Percentiles rank a stretch among this genome's conserved stretches.
These are phyloP conservation scores for Sakesphorus luctuosus DNA, from an alignment of 2,113 vertebrate species.

Conservation along the genomic window DNA sequence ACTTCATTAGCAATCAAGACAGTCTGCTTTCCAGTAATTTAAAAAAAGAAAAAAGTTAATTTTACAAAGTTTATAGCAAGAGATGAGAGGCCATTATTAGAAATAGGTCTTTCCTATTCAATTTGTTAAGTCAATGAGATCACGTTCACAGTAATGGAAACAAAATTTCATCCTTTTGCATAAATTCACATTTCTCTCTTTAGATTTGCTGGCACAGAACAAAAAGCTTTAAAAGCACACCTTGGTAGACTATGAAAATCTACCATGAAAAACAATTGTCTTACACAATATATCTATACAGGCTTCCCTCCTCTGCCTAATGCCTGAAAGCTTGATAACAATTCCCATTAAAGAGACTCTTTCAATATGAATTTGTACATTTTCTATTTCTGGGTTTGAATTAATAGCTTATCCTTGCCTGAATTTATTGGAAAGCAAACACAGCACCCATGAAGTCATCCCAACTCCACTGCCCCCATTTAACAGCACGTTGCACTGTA, in stretches of 20 bases:
- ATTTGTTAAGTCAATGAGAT: conserved; percentile 28
- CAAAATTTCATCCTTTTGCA: background rate
- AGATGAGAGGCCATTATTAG: conserved; percentile 40
- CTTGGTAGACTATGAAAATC: background rate
- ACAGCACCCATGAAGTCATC: background rate
- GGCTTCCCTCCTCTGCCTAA: background rate
- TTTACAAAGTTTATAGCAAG: conserved; percentile 50
- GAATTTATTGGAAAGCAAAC: conserved; percentile 25
- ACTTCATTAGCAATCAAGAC: conserved; percentile 62
- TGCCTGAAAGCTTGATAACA: background rate
- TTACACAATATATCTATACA: background rate
- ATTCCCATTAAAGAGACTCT: background rate
- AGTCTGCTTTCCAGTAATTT: conserved; percentile 47
- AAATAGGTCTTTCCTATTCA: background rate
- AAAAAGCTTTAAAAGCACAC: background rate
- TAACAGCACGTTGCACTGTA: background rate
- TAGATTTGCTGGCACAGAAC: background rate
- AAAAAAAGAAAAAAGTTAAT: conserved; percentile 46
- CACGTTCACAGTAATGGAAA: background rate
- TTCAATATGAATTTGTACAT: background rate
- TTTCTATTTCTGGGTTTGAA: conserved; percentile 3
- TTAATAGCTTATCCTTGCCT: conserved; percentile 4
- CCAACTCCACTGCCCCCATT: background rate
- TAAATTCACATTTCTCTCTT: background rate
- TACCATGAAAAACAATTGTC: background rate